A percentile compares a stretch with the other conserved stretches of the same genome.
These are phyloP conservation scores for Tiliacea aurago DNA, from an alignment of 2,888 invertebrate species.

Conservation along the genomic window DNA sequence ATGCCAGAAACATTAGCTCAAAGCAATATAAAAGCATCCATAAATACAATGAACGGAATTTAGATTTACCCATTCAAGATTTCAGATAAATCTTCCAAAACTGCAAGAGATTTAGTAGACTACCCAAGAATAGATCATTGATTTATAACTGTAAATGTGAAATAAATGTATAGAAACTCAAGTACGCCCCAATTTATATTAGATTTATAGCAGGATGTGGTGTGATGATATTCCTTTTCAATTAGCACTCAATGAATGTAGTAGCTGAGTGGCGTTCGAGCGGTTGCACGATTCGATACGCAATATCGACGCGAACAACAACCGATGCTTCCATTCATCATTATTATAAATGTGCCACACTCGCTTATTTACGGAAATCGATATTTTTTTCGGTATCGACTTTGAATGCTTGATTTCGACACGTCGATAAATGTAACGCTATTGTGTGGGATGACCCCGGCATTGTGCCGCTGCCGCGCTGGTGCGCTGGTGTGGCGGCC, in stretches of 20 bases:
- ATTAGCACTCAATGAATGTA: constrained; percentile 86
- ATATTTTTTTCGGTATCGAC: constrained; percentile 90
- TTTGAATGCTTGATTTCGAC: constrained; percentile 87
- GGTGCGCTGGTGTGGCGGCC: constrained; percentile 69
- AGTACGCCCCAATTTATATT: constrained; percentile 84
- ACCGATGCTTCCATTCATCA: constrained; percentile 89
- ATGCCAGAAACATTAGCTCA: constrained; percentile 45
- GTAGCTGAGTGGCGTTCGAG: constrained; percentile 77
- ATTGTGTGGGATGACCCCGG: constrained; percentile 87
- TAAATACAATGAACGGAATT: constrained; percentile 45
- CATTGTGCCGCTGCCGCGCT: constrained; percentile 69
- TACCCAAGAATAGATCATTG: constrained; percentile 66
- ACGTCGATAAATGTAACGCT: constrained; percentile 88
- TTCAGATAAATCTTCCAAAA: constrained; percentile 61
- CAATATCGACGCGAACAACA: constrained; percentile 86
- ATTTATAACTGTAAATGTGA: constrained; percentile 78
- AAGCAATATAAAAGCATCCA: constrained; percentile 41
- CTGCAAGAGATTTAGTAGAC: constrained; percentile 62
- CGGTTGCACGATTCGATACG: constrained; percentile 87
- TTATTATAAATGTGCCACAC: constrained; percentile 90
- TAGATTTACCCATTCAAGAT: constrained; percentile 47
- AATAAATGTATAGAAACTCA: constrained; percentile 70
- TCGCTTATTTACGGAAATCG: constrained; percentile 91
- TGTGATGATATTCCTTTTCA: constrained; percentile 88
- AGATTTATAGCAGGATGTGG: constrained; percentile 85